Percentiles rank a stretch among this genome's conserved stretches.
Conservation (phyloP, 1,140 invertebrate genomes). For the Nautilus pompilius region DNA sequence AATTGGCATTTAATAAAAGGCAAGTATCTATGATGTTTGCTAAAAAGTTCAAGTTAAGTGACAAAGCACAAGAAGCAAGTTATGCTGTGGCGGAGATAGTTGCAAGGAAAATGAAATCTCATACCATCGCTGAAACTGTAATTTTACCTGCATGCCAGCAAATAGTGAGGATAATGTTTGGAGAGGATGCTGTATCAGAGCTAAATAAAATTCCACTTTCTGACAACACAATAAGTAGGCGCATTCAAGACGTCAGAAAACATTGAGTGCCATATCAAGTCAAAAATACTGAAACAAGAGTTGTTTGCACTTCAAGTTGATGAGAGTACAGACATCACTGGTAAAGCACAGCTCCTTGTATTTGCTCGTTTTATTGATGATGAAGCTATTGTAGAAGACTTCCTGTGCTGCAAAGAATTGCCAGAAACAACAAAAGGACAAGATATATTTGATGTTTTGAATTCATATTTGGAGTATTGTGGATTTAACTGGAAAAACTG, state of each 20-base stretch:
- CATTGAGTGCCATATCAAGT: background rate
- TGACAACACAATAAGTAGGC: slow-evolving; percentile 7
- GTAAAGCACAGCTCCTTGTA: background rate
- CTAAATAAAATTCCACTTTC: slow-evolving; percentile 9
- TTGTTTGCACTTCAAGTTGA: background rate
- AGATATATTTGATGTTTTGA: background rate
- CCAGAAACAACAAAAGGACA: background rate
- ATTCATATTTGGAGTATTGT: background rate
- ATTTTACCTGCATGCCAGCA: background rate
- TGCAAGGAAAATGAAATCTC: background rate
- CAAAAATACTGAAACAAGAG: background rate
- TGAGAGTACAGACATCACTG: background rate
- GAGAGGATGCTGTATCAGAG: slow-evolving; percentile 1
- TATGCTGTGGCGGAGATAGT: background rate
- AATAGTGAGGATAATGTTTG: slow-evolving; percentile 7
- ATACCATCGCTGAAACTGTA: background rate
- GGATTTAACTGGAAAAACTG: background rate
- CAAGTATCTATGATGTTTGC: too few species aligned
- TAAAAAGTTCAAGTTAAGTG: background rate
- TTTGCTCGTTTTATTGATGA: background rate
- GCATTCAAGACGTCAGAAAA: background rate
- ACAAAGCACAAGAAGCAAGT: background rate
- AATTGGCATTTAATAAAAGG: too few species aligned
- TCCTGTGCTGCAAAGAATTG: background rate
- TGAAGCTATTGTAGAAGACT: background rate